Conservation (phyloP, 2,113 vertebrate genomes). For the Engystomops pustulosus region DNA sequence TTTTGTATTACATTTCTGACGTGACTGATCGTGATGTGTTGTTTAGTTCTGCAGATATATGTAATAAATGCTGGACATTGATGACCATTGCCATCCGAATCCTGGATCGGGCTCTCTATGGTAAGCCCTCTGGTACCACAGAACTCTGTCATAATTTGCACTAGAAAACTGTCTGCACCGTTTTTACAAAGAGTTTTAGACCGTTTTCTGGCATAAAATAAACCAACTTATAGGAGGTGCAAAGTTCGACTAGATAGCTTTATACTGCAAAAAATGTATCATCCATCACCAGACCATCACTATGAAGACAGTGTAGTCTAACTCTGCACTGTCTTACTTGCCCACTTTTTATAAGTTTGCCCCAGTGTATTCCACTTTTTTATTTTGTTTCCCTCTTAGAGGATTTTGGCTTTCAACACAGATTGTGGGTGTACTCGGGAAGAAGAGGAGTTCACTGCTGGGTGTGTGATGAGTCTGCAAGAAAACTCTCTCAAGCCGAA, state of each 20-base stretch:
- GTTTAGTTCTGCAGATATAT: slow-evolving; percentile 91
- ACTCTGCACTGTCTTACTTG: too few species aligned
- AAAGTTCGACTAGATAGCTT: too few species aligned
- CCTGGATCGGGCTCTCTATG: slow-evolving; percentile 86
- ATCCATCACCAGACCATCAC: too few species aligned
- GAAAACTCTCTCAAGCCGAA: slow-evolving; percentile 86
- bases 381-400: slow-evolving; percentile 75
- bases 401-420: slow-evolving; percentile 90
- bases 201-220: too few species aligned
- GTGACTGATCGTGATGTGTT: neutral
- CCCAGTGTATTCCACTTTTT: too few species aligned
- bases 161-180: neutral
- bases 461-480: slow-evolving; percentile 91
- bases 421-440: slow-evolving; percentile 96
- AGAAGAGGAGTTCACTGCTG: slow-evolving; percentile 96
- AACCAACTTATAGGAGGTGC: too few species aligned
- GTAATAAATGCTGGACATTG: slow-evolving; percentile 92
- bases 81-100: slow-evolving; percentile 93
- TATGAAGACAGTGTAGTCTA: too few species aligned
- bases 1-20: neutral
- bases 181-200: too few species aligned
- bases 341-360: too few species aligned
- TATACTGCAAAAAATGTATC: too few species aligned
- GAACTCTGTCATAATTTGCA: too few species aligned
- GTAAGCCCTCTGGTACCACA: slow-evolving; percentile 66